Evolutionary conservation across 2,888 invertebrate species (phyloP), one percentile per base, ranked within the genome.

Genomic region (Eudasyphora cyanicolor): DNA sequence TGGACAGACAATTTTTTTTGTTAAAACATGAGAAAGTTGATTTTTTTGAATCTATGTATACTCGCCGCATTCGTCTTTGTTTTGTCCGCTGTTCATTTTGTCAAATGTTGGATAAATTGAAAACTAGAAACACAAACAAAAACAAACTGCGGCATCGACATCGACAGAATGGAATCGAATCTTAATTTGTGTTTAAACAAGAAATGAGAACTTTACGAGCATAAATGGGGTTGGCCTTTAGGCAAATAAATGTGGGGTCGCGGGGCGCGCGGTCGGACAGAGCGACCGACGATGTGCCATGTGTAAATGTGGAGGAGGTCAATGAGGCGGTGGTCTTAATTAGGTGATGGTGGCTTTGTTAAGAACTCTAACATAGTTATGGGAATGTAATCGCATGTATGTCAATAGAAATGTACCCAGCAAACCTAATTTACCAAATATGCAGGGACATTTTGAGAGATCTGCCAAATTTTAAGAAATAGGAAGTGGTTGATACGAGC

Each of bases 1-100:
- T 21, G n/a, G n/a, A n/a, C n/a, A n/a, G n/a, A n/a, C n/a, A n/a
- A n/a, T n/a, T n/a, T n/a, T 38, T 64, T 64, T 64, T 19, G 17
- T 27, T 29, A 21, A 69, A 54, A 71, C 35, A 54, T 64, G 64
- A 64, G 64, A 64, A 64, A 64, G 64, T 64, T 64, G 64, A 64
- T 38, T 64, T 64, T 64, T 64, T 64, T 64, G n/a, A n/a, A n/a
- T n/a, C n/a, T n/a, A n/a, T 49, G 17, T n/a, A 27, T 10, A 4
- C 27, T 57, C 27, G 17, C 54, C 27, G 2, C 38, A 24, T 57
- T 54, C 24, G 14, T 57, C n/a, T 27, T 27, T 2, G 14, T 24
- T 12, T 57, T 27, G 57, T 38, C 24, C 32, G 1, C 24, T 24
- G 27, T 57, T 45, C 45, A 45, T 45, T 45, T 45, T 45, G n/a